Base-by-base conservation (phyloP, 2,113 vertebrate genomes). In the Thinocorus orbignyianus region DNA sequence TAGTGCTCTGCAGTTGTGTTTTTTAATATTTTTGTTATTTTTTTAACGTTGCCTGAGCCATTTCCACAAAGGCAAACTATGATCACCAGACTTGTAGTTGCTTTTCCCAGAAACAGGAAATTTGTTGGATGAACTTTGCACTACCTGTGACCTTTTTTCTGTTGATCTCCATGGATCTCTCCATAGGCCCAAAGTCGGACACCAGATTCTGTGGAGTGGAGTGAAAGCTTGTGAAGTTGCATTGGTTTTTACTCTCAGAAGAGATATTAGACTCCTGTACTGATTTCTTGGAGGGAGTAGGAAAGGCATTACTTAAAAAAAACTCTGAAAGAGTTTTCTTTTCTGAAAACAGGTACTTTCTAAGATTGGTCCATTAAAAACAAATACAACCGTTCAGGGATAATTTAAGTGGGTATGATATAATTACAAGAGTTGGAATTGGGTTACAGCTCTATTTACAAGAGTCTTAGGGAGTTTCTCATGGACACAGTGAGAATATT, bases 381-480 rank as follows among this genome's bases (percentile, higher is more conserved):
- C 57, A 90, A 93, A 82, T 71, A 86, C 86, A 90, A 25, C 35
- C 54, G 72, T 83, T 65, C 0, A 3, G 92, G 76, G 41, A 71
- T 91, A 51, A 86, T 90, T 93, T 83, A 57, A 83, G 41, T 35
- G 54, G 15, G 28, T 57, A 71, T 58, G 74, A 64, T 92, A 37
- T 70, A 92, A 92, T 93, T 91, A 46, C n/a, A 48, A 6, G 46
- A 39, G 46, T 20, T 92, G 64, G 58, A 74, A 54, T 48, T 83
- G 60, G 54, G 22, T 92, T 88, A 62, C 68, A 78, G 12, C 23
- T 93, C 49, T 86, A 7, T 86, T 87, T 77, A 61, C 52, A 77
- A 46, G 49, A 93, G 22, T 92, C 54, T 55, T 57, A 23, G 46
- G 90, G 88, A 94, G 39, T 91, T 95, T 95, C 88, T 88, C 91